These are phyloP conservation scores for Uloborus plumipes DNA, from an alignment of 2,888 invertebrate species.

Conservation along the genomic window DNA sequence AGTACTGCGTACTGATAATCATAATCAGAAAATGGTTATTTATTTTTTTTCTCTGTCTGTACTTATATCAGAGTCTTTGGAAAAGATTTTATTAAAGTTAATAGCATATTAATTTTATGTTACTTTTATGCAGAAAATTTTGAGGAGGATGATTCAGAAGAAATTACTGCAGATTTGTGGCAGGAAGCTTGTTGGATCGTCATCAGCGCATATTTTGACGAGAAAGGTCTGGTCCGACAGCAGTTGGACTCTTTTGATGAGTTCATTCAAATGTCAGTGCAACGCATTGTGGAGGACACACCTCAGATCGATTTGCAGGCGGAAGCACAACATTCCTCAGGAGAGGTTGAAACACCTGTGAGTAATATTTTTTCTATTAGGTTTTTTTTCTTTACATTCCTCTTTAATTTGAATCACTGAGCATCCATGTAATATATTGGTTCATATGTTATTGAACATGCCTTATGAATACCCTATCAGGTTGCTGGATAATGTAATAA, in stretches of 20 bases:
- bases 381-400: not conserved
- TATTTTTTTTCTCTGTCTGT: too few species aligned
- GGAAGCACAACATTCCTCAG: conserved; percentile 96
- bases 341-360: conserved; percentile 89
- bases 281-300: conserved; percentile 98
- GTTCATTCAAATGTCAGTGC: conserved; percentile 99
- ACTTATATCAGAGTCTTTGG: too few species aligned
- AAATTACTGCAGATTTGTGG: conserved; percentile 98
- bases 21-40: too few species aligned
- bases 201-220: conserved; percentile 99
- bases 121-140: conserved; percentile 57
- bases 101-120: too few species aligned
- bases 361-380: conserved; percentile 67
- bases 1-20: too few species aligned
- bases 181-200: conserved; percentile 99
- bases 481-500: too few species aligned
- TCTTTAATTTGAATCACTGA: too few species aligned
- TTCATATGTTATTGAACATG: too few species aligned
- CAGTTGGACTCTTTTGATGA: conserved; percentile 99
- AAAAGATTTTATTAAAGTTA: too few species aligned
- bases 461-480: too few species aligned
- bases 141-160: conserved; percentile 91
- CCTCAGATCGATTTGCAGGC: conserved; percentile 96
- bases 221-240: conserved; percentile 98
- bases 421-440: too few species aligned